These are phyloP conservation scores for Chelonoidis abingdonii DNA, from an alignment of 2,113 vertebrate species.

Conservation along the genomic window DNA sequence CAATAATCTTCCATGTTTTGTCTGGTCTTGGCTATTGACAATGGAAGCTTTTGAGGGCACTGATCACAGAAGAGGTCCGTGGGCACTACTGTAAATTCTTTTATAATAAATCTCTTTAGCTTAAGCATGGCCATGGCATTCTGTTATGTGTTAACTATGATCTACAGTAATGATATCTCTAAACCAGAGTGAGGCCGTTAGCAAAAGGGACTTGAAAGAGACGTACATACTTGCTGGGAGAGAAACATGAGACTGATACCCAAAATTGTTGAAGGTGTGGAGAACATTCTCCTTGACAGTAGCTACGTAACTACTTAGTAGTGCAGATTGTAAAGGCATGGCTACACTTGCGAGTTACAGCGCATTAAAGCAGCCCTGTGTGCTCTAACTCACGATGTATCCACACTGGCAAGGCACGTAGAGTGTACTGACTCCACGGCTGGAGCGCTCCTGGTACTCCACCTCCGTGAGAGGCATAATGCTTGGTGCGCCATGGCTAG, in stretches of 20 bases:
- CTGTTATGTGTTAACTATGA: background rate
- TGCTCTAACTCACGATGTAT: no score
- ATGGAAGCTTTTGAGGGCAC: background rate
- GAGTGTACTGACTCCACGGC: no score
- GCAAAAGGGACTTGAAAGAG: background rate
- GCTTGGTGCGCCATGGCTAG: no score
- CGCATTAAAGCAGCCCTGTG: no score
- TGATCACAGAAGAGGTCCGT: background rate
- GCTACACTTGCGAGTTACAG: no score
- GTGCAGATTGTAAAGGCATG: background rate
- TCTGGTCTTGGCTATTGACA: background rate
- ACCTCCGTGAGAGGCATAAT: no score
- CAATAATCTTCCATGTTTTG: background rate
- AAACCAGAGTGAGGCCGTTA: background rate
- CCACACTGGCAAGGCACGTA: no score
- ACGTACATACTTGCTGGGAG: background rate
- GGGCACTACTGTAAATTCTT: background rate
- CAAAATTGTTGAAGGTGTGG: background rate
- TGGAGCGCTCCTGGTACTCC: no score
- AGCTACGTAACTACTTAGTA: background rate
- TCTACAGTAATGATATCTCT: background rate
- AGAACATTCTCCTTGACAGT: background rate
- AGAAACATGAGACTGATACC: background rate
- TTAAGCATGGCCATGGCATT: background rate
- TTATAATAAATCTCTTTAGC: background rate